Evolutionary conservation across 2,888 invertebrate species (phyloP).

Genomic region (Apocheima hispidaria): DNA sequence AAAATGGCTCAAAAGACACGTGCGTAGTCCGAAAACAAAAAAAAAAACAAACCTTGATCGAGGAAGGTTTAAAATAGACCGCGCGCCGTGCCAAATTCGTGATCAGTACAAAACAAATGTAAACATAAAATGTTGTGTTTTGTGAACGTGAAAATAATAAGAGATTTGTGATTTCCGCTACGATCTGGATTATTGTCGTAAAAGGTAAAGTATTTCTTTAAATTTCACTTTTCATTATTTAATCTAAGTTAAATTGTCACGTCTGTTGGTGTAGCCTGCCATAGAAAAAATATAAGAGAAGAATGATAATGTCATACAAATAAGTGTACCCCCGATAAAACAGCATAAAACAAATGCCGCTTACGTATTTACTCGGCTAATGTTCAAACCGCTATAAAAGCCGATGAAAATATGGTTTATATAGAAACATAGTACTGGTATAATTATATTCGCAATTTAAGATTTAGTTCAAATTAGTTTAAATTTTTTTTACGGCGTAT

Average conservation of each 20-base stretch:
- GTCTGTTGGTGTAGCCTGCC: background rate
- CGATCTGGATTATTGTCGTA: slow-evolving; percentile 20
- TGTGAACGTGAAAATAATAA: slow-evolving; percentile 23
- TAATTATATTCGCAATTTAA: no score
- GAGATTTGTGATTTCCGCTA: slow-evolving; percentile 8
- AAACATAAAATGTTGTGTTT: slow-evolving; percentile 13
- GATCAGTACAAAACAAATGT: background rate
- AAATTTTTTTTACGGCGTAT: no score
- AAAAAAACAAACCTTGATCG: slow-evolving; percentile 49
- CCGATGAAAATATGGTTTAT: no score
- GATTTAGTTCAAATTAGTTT: no score
- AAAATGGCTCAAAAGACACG: slow-evolving; percentile 6
- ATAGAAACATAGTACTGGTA: no score
- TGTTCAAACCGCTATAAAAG: no score
- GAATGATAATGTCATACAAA: no score
- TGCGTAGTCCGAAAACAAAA: slow-evolving; percentile 12
- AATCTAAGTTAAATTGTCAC: background rate
- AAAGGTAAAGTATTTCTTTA: slow-evolving; percentile 23
- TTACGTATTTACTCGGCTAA: no score
- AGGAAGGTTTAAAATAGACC: slow-evolving; percentile 62
- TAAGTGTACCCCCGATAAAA: no score
- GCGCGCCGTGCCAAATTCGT: slow-evolving; percentile 49
- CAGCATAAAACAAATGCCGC: no score
- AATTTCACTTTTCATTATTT: background rate
- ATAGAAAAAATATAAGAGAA: no score